These are phyloP conservation scores for Tetrapedia diversipes DNA, from an alignment of 2,888 invertebrate species.

Conservation along the genomic window DNA sequence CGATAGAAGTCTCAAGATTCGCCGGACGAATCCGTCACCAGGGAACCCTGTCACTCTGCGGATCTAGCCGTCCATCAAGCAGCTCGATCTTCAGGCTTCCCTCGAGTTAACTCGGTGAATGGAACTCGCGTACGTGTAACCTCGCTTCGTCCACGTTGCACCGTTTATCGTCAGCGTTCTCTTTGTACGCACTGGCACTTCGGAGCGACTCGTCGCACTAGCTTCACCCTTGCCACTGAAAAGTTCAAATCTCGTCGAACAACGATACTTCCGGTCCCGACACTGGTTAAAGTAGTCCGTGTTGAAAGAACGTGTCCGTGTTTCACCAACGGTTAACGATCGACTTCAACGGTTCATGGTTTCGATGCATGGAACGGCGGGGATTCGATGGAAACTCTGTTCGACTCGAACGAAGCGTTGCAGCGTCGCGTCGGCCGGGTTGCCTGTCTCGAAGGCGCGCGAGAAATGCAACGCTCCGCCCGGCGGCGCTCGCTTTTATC, in stretches of 20 bases:
- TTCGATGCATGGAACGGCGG: too few species aligned
- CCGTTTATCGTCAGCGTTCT: not conserved
- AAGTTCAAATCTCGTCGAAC: slow-evolving; percentile 4
- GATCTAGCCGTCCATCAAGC: slow-evolving; percentile 32
- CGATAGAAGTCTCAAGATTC: slow-evolving; percentile 41
- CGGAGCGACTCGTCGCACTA: too few species aligned
- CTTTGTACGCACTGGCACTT: slow-evolving; percentile 24
- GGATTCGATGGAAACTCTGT: too few species aligned
- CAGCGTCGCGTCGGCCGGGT: slow-evolving; percentile 61
- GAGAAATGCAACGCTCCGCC: slow-evolving; percentile 77
- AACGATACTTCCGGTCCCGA: not conserved
- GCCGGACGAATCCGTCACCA: slow-evolving; percentile 12
- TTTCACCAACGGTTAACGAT: not conserved
- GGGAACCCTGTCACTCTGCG: slow-evolving; percentile 21
- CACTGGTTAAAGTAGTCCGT: too few species aligned
- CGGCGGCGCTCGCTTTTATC: slow-evolving; percentile 79
- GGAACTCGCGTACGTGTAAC: slow-evolving; percentile 25
- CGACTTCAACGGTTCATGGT: not conserved
- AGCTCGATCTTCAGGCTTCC: slow-evolving; percentile 14
- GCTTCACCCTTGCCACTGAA: too few species aligned
- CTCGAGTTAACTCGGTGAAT: slow-evolving; percentile 1
- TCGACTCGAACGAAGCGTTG: not conserved
- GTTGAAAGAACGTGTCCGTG: too few species aligned
- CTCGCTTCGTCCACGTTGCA: slow-evolving; percentile 20
- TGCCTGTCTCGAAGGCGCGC: slow-evolving; percentile 76